A percentile compares a stretch with the other conserved stretches of the same genome.
Evolutionary conservation across 1,140 invertebrate species (phyloP).

Genomic region (Potamilus streckersoni): DNA sequence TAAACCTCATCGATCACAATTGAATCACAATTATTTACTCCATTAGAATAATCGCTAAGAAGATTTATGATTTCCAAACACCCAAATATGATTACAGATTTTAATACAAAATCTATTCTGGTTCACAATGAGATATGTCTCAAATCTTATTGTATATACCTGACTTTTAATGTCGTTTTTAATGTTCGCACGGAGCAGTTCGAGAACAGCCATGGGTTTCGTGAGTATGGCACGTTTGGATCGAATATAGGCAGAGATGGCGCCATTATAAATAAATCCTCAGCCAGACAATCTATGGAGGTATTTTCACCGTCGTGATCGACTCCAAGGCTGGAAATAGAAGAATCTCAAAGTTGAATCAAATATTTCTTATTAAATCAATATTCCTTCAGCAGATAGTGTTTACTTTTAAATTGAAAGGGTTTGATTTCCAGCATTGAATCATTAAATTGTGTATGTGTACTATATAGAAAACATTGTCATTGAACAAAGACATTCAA

Average conservation of each 20-base stretch:
- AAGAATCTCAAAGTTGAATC: too few species aligned
- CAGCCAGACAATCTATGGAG: too few species aligned
- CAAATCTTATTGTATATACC: not conserved
- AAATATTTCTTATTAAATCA: too few species aligned
- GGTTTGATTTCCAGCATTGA: too few species aligned
- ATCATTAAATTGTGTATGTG: too few species aligned
- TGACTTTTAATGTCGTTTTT: slow-evolving; percentile 3
- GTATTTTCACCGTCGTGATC: too few species aligned
- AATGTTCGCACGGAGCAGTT: slow-evolving; percentile 11
- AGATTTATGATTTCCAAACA: not conserved
- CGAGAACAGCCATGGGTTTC: slow-evolving; percentile 26
- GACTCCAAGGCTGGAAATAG: too few species aligned
- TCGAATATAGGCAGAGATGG: slow-evolving; percentile 2
- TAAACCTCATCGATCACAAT: too few species aligned
- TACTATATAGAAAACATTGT: too few species aligned
- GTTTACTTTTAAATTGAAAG: too few species aligned
- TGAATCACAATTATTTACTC: not conserved
- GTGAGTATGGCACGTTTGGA: slow-evolving; percentile 1
- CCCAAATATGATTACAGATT: not conserved
- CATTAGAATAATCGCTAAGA: not conserved
- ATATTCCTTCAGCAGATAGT: too few species aligned
- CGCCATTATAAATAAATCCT: not conserved
- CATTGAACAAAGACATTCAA: too few species aligned
- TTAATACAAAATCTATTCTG: not conserved
- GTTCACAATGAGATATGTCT: not conserved